Evolutionary conservation across 2,797 vertebrate species (phyloP).

Genomic region (Molossus alvarezi): DNA sequence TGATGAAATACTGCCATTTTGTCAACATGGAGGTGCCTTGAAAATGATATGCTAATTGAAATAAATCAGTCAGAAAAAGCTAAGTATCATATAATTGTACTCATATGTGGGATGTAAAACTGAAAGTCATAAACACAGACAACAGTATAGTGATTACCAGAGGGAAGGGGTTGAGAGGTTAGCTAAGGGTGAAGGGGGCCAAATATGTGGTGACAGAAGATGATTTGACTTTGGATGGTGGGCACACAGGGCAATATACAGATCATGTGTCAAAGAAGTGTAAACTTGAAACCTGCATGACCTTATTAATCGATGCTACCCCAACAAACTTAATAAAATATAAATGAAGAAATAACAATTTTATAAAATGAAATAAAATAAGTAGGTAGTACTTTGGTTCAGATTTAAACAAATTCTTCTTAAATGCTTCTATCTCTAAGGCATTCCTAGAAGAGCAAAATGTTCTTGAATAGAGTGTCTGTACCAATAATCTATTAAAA

Average conservation of each 20-base stretch:
- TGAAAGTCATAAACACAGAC: too few species aligned
- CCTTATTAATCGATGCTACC: neutral
- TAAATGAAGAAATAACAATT: neutral
- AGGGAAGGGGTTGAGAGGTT: too few species aligned
- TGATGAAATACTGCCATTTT: neutral
- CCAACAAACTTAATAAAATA: neutral
- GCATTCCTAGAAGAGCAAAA: neutral
- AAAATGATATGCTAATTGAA: neutral
- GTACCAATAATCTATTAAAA: neutral
- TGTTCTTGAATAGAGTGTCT: neutral
- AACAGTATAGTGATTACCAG: too few species aligned
- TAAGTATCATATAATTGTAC: neutral
- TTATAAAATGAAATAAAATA: neutral
- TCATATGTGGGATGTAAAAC: too few species aligned
- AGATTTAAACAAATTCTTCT: constrained; percentile 3
- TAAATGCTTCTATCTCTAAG: neutral
- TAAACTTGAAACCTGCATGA: neutral
- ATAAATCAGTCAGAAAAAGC: neutral
- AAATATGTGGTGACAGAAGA: neutral
- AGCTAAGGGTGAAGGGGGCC: neutral
- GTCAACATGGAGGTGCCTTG: neutral
- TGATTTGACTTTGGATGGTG: neutral
- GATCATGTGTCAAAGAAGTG: neutral
- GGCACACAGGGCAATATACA: neutral
- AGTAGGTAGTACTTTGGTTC: neutral